Conservation (phyloP, 2,113 vertebrate genomes). For the Thermophis baileyi region DNA sequence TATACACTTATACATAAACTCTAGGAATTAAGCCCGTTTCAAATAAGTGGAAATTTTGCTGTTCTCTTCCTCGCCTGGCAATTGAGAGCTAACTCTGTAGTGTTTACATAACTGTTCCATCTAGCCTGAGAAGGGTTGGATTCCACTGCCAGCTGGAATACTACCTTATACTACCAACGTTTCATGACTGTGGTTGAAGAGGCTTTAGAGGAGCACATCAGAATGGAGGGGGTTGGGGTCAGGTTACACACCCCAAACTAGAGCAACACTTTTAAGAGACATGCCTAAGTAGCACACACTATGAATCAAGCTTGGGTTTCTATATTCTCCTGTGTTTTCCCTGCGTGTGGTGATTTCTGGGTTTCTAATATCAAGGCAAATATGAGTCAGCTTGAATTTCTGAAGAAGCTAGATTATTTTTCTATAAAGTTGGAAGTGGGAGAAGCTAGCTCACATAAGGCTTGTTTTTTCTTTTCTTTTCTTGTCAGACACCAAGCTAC, state of each 20-base stretch:
- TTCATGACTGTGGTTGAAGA: neutral
- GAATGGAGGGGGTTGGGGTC: neutral
- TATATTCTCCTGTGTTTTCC: neutral
- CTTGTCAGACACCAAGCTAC: constrained; percentile 48
- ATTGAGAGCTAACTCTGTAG: neutral
- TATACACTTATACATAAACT: neutral
- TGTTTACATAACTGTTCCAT: neutral
- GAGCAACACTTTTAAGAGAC: neutral
- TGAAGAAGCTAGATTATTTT: neutral
- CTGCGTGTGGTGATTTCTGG: neutral
- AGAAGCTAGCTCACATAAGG: neutral
- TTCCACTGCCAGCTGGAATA: neutral
- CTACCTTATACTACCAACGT: neutral
- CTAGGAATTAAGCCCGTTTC: neutral
- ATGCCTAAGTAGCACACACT: neutral
- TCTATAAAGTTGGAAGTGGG: neutral
- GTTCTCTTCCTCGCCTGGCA: neutral
- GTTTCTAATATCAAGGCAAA: neutral
- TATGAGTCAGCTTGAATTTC: neutral
- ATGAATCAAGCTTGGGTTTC: neutral
- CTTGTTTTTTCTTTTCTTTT: neutral
- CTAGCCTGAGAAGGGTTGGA: neutral
- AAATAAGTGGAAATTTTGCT: neutral
- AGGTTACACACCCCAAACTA: neutral
- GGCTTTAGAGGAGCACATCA: neutral